Conservation (phyloP, 2,113 vertebrate species). For the Pteronura brasiliensis region DNA sequence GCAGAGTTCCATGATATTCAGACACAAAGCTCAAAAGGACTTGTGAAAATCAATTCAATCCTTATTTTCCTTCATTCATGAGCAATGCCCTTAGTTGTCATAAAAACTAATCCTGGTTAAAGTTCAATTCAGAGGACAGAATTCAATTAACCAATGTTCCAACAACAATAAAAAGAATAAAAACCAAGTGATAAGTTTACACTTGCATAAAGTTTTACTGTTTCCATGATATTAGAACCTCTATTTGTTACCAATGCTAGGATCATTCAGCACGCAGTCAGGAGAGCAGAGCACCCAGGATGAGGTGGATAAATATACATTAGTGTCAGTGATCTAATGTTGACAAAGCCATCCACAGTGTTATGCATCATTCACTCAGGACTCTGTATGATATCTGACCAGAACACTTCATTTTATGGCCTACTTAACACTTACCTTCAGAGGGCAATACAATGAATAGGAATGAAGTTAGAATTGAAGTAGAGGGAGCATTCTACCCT, state of each 20-base stretch:
- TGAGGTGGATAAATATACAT: not conserved
- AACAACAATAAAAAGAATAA: constrained; percentile 32
- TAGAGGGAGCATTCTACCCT: not conserved
- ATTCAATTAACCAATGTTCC: constrained; percentile 56
- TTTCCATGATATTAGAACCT: not conserved
- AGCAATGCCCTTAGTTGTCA: not conserved
- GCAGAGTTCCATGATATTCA: not conserved
- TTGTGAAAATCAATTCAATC: constrained; percentile 8
- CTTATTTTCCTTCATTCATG: constrained; percentile 14
- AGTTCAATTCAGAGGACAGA: constrained; percentile 52
- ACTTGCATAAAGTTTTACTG: not conserved
- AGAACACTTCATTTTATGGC: not conserved
- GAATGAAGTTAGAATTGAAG: not conserved
- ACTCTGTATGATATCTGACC: not conserved
- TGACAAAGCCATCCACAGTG: not conserved
- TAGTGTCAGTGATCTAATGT: not conserved
- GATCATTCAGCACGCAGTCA: not conserved
- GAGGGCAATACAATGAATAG: not conserved
- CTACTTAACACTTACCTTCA: not conserved
- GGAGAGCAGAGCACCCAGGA: not conserved
- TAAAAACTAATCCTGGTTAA: constrained; percentile 52
- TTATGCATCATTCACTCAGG: not conserved
- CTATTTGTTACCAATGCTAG: not conserved
- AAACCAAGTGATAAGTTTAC: constrained; percentile 13
- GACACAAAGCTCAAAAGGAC: constrained; percentile 5